phyloP scores from a whole-genome alignment of 2,888 invertebrate genomes.

The Pyralis farinalis region DNA sequence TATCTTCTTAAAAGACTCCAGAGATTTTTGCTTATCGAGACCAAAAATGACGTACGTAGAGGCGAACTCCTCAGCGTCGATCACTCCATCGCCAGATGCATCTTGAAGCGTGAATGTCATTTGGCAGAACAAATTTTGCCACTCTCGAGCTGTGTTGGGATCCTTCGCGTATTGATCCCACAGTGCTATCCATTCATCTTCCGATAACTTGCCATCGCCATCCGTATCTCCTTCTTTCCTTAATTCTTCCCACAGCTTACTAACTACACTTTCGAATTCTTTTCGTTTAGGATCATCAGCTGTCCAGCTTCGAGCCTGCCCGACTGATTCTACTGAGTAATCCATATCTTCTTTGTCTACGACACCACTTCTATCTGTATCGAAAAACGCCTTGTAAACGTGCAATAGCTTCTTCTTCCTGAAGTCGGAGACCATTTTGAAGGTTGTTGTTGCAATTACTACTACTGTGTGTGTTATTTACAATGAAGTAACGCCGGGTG shows the following conservation, averaged over 20 bases:
- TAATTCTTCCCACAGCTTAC: constrained; percentile 88
- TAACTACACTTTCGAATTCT: constrained; percentile 63
- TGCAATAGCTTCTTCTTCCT: constrained; percentile 93
- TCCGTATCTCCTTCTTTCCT: constrained; percentile 87
- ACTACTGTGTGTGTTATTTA: too few relatives aligned
- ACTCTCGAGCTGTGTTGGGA: constrained; percentile 35
- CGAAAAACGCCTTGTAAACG: constrained; percentile 93
- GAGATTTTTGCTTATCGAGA: constrained; percentile 85
- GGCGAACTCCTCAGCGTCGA: constrained; percentile 91
- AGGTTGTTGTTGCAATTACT: not conserved
- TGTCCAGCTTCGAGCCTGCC: not conserved
- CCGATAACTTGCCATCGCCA: constrained; percentile 85
- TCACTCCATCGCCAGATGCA: constrained; percentile 87
- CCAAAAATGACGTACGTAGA: constrained; percentile 91
- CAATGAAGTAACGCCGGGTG: too few relatives aligned
- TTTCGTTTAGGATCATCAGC: not conserved
- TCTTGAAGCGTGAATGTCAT: constrained; percentile 94
- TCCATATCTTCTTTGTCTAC: constrained; percentile 94
- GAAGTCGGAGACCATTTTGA: constrained; percentile 89
- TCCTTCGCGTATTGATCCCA: constrained; percentile 80
- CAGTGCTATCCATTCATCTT: constrained; percentile 93
- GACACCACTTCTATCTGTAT: constrained; percentile 92
- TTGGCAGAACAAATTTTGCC: constrained; percentile 92
- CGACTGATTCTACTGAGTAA: not conserved
- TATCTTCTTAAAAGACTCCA: constrained; percentile 89